These are phyloP conservation scores for Plumapathes pennacea DNA, from an alignment of 92 coral and sea anemone species.

Conservation along the genomic window DNA sequence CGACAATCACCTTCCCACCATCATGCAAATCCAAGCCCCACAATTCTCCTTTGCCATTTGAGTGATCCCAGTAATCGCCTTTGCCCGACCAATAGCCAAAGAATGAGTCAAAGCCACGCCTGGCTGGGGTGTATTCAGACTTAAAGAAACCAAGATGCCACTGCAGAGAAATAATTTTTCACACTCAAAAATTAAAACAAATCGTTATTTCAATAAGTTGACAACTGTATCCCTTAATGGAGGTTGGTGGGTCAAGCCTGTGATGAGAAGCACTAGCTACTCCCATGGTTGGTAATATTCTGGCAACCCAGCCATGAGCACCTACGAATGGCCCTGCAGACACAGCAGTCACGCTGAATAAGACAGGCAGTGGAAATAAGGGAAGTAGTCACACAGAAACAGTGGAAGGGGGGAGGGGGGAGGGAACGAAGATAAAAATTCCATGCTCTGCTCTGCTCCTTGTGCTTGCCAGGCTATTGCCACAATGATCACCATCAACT, in stretches of 20 bases:
- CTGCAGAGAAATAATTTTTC: conserved; percentile 14
- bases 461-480: neutral
- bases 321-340: no score
- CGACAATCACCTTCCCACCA: conserved; percentile 25
- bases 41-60: conserved; percentile 42
- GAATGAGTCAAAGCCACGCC: conserved; percentile 78
- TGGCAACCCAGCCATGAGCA: no score
- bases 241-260: no score
- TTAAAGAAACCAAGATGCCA: conserved; percentile 90
- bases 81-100: conserved; percentile 85
- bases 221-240: no score
- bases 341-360: no score
- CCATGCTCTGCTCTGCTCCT: neutral
- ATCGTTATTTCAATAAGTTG: no score
- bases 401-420: conserved; percentile 3
- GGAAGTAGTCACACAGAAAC: no score
- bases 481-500: neutral
- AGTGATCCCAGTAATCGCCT: conserved; percentile 86
- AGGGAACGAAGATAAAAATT: neutral
- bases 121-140: conserved; percentile 60
- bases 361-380: no score
- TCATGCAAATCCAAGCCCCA: conserved; percentile 76
- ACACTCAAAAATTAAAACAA: no score
- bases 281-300: no score
- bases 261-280: no score